Conservation (phyloP, 2,797 vertebrate species). For the Periophthalmus magnuspinnatus region DNA sequence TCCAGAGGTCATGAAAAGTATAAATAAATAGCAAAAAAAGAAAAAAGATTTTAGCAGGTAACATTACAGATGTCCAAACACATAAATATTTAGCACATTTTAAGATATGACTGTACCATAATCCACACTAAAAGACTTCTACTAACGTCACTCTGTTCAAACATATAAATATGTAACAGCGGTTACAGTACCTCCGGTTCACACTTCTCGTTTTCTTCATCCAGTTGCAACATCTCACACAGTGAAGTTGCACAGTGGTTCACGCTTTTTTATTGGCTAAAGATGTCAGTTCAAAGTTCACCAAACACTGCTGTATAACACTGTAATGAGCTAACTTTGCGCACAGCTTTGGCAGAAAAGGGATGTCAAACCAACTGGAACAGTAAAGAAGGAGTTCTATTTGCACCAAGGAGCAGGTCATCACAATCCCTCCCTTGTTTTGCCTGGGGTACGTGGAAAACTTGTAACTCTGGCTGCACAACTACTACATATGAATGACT, state of each 20-base stretch:
- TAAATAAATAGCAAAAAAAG: no score
- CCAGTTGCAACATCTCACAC: not conserved
- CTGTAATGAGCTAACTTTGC: not conserved
- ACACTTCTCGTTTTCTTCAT: not conserved
- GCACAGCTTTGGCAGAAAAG: no score
- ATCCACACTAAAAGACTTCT: not conserved
- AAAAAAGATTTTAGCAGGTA: not conserved
- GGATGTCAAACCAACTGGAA: conserved; percentile 5
- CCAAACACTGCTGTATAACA: not conserved
- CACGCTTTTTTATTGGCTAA: not conserved
- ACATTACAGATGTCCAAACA: no score
- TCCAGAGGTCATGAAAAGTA: not conserved
- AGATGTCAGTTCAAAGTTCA: not conserved
- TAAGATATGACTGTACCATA: not conserved
- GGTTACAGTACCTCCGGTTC: not conserved
- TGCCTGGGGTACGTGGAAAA: conserved; percentile 17
- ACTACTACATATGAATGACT: not conserved
- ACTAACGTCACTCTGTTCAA: not conserved
- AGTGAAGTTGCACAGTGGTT: not conserved
- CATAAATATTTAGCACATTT: no score
- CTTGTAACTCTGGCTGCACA: not conserved
- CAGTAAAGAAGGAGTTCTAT: conserved; percentile 49
- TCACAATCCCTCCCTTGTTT: conserved; percentile 50
- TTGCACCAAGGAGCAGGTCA: conserved; percentile 16
- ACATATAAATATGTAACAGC: no score